These are phyloP conservation scores for Scolopax mira DNA, from an alignment of 2,113 vertebrate species.

Conservation along the genomic window DNA sequence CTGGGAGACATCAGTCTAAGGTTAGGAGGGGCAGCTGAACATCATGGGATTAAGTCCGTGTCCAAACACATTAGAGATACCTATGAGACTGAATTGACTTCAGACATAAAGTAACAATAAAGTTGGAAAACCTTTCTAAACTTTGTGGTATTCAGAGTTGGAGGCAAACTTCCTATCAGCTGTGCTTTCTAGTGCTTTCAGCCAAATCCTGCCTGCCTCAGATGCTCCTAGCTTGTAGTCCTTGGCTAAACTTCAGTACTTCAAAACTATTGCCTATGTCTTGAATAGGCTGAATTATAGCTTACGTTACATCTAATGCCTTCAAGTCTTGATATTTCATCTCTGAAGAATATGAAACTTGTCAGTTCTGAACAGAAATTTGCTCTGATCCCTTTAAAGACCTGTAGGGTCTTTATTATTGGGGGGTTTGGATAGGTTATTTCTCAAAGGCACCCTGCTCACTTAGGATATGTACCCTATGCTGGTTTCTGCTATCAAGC, in stretches of 20 bases:
- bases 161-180: background rate
- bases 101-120: background rate
- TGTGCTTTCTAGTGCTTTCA: background rate
- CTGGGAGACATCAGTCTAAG: background rate
- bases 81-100: background rate
- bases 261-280: background rate
- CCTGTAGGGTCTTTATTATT: background rate
- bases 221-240: background rate
- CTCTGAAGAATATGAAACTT: background rate
- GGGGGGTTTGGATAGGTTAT: background rate
- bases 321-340: slow-evolving; percentile 2
- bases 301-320: background rate
- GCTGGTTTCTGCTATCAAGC: slow-evolving; percentile 23
- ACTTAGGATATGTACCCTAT: background rate
- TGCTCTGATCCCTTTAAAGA: slow-evolving; percentile 1
- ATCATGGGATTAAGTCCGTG: rapidly evolving
- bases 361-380: slow-evolving; percentile 18
- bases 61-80: background rate
- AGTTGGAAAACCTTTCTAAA: background rate
- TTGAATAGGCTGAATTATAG: background rate
- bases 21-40: background rate
- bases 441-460: slow-evolving; percentile 15
- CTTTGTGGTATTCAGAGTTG: background rate
- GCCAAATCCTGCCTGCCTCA: background rate
- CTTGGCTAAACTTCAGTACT: background rate